Percentiles rank a stretch among this genome's conserved stretches.
Conservation (phyloP, 2,888 invertebrate genomes). For the Machimus atricapillus region DNA sequence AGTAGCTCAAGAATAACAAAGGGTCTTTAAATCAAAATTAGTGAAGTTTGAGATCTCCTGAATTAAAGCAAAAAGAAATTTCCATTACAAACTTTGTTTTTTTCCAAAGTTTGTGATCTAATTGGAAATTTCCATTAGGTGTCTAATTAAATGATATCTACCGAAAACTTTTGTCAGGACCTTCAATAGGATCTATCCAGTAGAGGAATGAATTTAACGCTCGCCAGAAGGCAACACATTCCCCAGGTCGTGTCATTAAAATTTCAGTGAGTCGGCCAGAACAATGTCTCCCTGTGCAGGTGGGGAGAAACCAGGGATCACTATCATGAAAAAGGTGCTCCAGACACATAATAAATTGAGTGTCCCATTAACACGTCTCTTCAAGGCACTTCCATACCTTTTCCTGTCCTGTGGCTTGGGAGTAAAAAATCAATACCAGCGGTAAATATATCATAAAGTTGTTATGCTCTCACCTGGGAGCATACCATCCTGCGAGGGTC, state of each 20-base stretch:
- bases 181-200: background rate
- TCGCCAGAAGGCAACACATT: background rate
- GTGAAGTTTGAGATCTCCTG: too few relatives aligned
- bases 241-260: slow-evolving; percentile 22
- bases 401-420: slow-evolving; percentile 15
- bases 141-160: background rate
- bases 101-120: background rate
- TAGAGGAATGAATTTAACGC: background rate
- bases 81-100: background rate
- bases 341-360: slow-evolving; percentile 47
- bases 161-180: background rate
- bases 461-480: slow-evolving; percentile 16
- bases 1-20: too few relatives aligned
- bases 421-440: slow-evolving; percentile 29
- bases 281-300: background rate
- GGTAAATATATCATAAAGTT: slow-evolving; percentile 24
- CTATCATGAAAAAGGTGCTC: slow-evolving; percentile 45
- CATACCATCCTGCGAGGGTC: background rate
- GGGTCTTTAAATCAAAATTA: too few relatives aligned
- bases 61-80: too few relatives aligned
- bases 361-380: slow-evolving; percentile 48
- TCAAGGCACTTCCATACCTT: slow-evolving; percentile 44
- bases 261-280: slow-evolving; percentile 6
- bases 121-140: background rate
- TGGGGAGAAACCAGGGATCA: background rate